phyloP scores from a whole-genome alignment of 2,888 invertebrate species.

The Cenopis cana region DNA sequence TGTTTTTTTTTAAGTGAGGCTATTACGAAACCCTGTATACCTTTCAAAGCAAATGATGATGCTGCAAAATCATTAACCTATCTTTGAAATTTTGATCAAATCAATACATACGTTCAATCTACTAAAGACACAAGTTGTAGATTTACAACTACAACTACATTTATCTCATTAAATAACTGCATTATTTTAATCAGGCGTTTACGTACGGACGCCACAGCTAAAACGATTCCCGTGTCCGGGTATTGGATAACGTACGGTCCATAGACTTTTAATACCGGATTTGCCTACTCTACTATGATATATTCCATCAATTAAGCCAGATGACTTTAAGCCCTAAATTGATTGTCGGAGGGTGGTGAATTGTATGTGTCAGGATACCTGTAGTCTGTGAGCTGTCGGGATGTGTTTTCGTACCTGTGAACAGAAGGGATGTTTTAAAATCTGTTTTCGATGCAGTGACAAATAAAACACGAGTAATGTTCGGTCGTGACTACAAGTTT shows the following conservation, averaged over 20 bases:
- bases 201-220: conserved; percentile 60
- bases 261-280: conserved; percentile 79
- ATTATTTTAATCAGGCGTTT: conserved; percentile 18
- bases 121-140: background rate
- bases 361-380: conserved; percentile 45
- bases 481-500: no score
- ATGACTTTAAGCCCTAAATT: conserved; percentile 63
- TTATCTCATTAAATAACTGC: conserved; percentile 12
- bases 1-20: no score
- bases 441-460: background rate
- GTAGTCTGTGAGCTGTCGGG: conserved; percentile 6
- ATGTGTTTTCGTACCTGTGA: conserved; percentile 38
- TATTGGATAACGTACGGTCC: conserved; percentile 74
- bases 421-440: conserved; percentile 27
- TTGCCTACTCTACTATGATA: conserved; percentile 67
- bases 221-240: conserved; percentile 77
- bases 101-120: background rate
- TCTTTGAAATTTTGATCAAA: background rate
- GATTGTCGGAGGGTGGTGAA: conserved; percentile 52
- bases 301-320: conserved; percentile 50
- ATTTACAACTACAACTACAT: conserved; percentile 3
- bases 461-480: background rate
- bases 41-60: background rate
- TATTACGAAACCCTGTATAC: background rate
- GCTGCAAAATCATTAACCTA: background rate